Evolutionary conservation across 2,113 vertebrate genomes (phyloP), one percentile per base, ranked within the genome.

Genomic region (Plotosus lineatus): DNA sequence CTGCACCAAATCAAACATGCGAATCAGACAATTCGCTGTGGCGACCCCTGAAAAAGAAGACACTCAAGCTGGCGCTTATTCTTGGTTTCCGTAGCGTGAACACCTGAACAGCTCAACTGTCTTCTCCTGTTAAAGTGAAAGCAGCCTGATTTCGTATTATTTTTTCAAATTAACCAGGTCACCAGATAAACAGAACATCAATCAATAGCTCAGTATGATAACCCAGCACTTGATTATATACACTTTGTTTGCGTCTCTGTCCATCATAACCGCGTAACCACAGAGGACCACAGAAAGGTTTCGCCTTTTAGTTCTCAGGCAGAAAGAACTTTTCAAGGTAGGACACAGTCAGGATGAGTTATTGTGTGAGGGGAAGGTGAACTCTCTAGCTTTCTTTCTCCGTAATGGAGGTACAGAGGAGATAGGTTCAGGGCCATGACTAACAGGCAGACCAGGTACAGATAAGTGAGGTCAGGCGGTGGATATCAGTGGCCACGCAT

Each of bases 241-340:
- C n/a, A n/a, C n/a, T n/a, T n/a, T n/a, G 1, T 73, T 71, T 71
- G 26, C 68, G 42, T 50, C 26, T 48, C 15, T 31, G 44, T 71
- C 44, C 26, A 19, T 48, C n/a, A 50, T 9, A 48, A 9, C 48
- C 50, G 48, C 51, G 48, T 17, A 23, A 73, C 48, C 46, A 69
- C 23, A 42, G 40, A 33, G 44, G 79, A 38, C 71, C 48, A 51
- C 12, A 61, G 68, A 53, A 51, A 55, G 48, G 10, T 71, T 77
- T 73, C 33, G 36, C 40, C 78, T 66, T 73, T 73, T 74, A 72
- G 68, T 83, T 80, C 74, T 77, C 72, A 46, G 80, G 78, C 66
- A 44, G 65, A 65, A 55, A 31, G 68, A 77, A 78, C 81, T 81
- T 76, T 86, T 85, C 68, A 74, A 86, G 81, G 78, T 83, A 77